phyloP scores from a whole-genome alignment of 2,113 vertebrate genomes.

The Saguinus imperator region DNA sequence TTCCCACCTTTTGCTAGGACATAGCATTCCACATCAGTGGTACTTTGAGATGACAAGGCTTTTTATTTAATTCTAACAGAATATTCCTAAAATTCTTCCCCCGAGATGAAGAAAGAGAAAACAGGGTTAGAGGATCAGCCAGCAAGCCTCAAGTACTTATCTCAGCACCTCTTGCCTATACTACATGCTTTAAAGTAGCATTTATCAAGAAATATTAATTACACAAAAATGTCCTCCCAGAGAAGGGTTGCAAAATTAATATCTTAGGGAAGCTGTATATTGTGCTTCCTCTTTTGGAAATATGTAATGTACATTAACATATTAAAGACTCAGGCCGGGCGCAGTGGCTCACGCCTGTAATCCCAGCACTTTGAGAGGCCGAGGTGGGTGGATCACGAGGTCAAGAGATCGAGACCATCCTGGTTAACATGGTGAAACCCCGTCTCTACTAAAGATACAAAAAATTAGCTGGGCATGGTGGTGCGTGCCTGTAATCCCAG shows the following conservation, averaged over 20 bases:
- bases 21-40: not conserved
- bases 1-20: not conserved
- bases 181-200: not conserved
- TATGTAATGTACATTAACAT: not conserved
- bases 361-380: too few relatives aligned
- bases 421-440: too few relatives aligned
- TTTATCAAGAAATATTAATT: not conserved
- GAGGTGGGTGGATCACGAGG: too few relatives aligned
- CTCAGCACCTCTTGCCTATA: not conserved
- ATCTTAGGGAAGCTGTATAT: not conserved
- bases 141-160: not conserved
- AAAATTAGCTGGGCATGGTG: too few relatives aligned
- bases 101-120: not conserved
- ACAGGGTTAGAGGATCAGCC: not conserved
- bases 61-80: not conserved
- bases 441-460: too few relatives aligned
- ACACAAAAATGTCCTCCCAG: not conserved
- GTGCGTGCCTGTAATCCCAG: too few relatives aligned
- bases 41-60: not conserved
- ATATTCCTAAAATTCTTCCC: not conserved
- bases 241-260: not conserved
- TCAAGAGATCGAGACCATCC: too few relatives aligned
- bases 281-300: not conserved
- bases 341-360: too few relatives aligned
- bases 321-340: not conserved